Evolutionary conservation across 2,113 vertebrate genomes (phyloP), one percentile per base, ranked within the genome.

Genomic region (Hippocampus comes): DNA sequence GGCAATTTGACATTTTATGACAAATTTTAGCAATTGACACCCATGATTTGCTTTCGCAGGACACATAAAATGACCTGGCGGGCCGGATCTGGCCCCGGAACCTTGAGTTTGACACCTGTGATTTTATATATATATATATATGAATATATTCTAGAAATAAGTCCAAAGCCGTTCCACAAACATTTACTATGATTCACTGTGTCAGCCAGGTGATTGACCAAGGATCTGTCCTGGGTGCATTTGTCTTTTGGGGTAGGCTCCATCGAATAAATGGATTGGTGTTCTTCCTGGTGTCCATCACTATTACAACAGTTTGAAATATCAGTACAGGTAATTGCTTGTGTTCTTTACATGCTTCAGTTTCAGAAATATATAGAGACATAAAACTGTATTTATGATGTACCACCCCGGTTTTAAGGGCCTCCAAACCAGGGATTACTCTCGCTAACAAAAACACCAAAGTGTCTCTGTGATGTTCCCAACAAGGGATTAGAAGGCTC

Each of bases 401-500:
- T 74, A 73, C 71, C 56, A 82, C 30, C 74, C 68, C n/a, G 46
- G 77, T 83, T 75, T 74, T 75, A 63, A 76, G 60, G 81, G 67
- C 83, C 67, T 68, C 70, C 72, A 81, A 80, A 46, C 67, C 57
- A 8, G 68, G 87, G 88, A 89, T 90, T 86, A 90, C 68, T 81
- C 77, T 65, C 2, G 20, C 84, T 85, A 76, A 83, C 75, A 77
- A 87, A 88, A 89, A 86, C 84, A 83, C 78, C 79, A 78, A 77
- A 69, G 56, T 77, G 78, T 75, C 83, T 82, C 76, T 85, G 72
- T 75, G 80, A 86, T 88, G 84, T 84, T 88, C 80, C 87, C 87
- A 86, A 88, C 87, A 85, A 76, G 75, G 82, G 90, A 89, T 91
- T 89, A 86, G 68, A 87, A 72, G 75, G 82, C 78, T 92, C 74